Evolutionary conservation across 2,888 invertebrate species (phyloP).

Genomic region (Lypha dubia): DNA sequence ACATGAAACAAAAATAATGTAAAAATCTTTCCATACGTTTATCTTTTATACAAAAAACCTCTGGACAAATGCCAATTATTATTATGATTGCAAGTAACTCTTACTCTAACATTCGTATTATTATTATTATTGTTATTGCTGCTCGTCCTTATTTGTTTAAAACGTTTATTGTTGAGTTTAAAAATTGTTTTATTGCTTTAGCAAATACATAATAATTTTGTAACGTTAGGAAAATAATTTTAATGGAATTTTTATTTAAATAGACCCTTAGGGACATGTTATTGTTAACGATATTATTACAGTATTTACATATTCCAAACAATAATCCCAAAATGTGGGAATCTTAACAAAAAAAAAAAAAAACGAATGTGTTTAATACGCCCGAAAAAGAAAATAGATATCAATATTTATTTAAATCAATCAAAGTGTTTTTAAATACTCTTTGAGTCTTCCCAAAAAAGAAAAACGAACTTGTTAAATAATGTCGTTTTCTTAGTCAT

Average conservation of each 20-base stretch:
- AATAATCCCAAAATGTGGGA: conserved; percentile 24
- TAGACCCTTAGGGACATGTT: conserved; percentile 66
- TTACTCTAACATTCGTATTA: conserved; percentile 26
- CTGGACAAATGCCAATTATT: conserved; percentile 72
- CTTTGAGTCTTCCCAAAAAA: conserved; percentile 10
- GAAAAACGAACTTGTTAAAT: conserved; percentile 19
- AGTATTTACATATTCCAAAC: conserved; percentile 27
- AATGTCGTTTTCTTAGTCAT: conserved; percentile 66
- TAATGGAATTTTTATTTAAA: conserved; percentile 72
- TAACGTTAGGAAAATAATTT: conserved; percentile 57
- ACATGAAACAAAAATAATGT: background rate
- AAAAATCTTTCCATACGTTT: conserved; percentile 31
- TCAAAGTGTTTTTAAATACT: conserved; percentile 32
- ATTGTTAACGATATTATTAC: conserved; percentile 53
- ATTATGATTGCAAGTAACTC: conserved; percentile 44
- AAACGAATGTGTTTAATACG: background rate
- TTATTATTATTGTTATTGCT: conserved; percentile 22
- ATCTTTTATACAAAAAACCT: background rate
- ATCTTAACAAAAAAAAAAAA: background rate
- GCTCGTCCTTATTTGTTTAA: conserved; percentile 45
- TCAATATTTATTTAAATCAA: conserved; percentile 67
- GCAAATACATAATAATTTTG: conserved; percentile 50
- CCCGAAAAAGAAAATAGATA: conserved; percentile 21
- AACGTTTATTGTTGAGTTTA: conserved; percentile 32
- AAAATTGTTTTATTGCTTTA: conserved; percentile 66